Conservation (phyloP, 1,140 invertebrate genomes). For the Oedothorax gibbosus region DNA sequence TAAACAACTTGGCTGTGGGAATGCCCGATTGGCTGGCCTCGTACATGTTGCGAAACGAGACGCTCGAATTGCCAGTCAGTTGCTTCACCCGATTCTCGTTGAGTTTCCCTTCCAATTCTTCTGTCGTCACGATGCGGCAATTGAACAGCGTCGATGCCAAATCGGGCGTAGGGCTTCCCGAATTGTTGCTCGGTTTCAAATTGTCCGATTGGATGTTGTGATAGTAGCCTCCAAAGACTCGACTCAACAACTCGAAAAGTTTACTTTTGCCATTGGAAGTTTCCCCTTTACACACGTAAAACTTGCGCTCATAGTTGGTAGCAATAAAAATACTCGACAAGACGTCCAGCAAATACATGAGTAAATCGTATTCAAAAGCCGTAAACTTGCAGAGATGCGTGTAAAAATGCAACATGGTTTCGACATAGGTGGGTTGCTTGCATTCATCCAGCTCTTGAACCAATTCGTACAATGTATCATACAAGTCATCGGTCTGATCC, state of each 20-base stretch:
- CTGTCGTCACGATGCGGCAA: conserved; percentile 13
- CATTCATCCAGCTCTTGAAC: background rate
- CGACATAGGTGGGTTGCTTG: background rate
- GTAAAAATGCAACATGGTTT: conserved; percentile 16
- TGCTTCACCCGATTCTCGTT: conserved; percentile 37
- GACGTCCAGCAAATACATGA: conserved; percentile 7
- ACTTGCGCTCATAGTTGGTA: conserved; percentile 41
- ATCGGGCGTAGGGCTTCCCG: background rate
- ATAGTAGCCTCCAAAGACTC: conserved; percentile 13
- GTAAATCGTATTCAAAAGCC: conserved; percentile 10
- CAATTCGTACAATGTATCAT: background rate
- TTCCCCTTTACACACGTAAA: conserved; percentile 18
- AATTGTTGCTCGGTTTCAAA: background rate
- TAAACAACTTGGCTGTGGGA: conserved; percentile 34
- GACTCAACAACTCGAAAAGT: conserved; percentile 10
- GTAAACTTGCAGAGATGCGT: background rate
- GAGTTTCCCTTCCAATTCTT: conserved; percentile 19
- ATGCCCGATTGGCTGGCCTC: conserved; percentile 7
- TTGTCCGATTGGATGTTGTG: conserved; percentile 18
- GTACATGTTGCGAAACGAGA: background rate
- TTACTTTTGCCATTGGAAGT: conserved; percentile 30
- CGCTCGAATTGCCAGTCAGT: conserved; percentile 25
- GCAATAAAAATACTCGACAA: conserved; percentile 33
- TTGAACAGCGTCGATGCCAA: background rate
- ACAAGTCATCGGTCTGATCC: conserved; percentile 2